Evolutionary conservation across 2,888 invertebrate species (phyloP), one percentile per base, ranked within the genome.

Genomic region (Caenorhabditis sulstoni): DNA sequence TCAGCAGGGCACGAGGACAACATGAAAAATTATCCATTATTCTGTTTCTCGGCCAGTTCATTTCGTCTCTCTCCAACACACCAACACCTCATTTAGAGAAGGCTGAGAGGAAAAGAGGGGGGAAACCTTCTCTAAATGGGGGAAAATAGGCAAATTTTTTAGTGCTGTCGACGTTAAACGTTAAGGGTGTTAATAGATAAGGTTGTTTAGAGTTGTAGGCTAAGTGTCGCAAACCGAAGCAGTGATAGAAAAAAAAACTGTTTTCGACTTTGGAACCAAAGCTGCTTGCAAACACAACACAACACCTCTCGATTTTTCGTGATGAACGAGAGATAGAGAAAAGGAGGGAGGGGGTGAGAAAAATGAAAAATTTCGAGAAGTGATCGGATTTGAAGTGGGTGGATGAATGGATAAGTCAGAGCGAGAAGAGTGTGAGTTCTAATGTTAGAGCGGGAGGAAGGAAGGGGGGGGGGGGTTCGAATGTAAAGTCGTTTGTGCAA

Each of bases 21-120:
- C 73, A 79, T 79, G 79, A 79, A 79, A 79, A 79, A 79, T 79
- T 79, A 79, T 79, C 79, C 79, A 79, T 79, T 79, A 79, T 79
- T 79, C 79, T 62, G 39, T 62, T 67, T 73, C 62, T 64, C 68
- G 77, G 64, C 41, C 53, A 70, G 65, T 70, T 58, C 65, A 58
- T 76, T 58, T 20, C 29, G 3, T 29, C 7, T 29, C 29, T 29
- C 64, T 73, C 73, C 47, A 35, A 44, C 53, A 57, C 66, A 52
- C 61, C 37, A 41, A 37, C 55, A 55, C 47, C 20, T 52, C 35
- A 37, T 68, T 61, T 22, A n/a, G 23, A 68, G 49, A 20, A 18
- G 35, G 16, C n/a, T n/a, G n/a, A 39, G 35, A 41, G 2, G 41
- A 44, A 57, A 39, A 49, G 37, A 45, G 39, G 45, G 14, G 55